Evolutionary conservation across 2,113 vertebrate genomes (phyloP).

Genomic region (Thermophis baileyi): DNA sequence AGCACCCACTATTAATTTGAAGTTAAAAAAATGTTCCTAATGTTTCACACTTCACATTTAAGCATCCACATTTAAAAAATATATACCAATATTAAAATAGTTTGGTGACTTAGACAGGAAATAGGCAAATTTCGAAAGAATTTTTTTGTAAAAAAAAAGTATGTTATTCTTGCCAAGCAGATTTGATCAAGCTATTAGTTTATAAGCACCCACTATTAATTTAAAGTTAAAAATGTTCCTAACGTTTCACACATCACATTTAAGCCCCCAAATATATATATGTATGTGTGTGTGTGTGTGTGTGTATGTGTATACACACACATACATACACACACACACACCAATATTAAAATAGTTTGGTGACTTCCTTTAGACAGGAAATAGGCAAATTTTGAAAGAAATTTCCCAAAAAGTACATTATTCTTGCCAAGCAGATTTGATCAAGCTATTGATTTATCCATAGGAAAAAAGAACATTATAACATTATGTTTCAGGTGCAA

Average conservation of each 20-base stretch:
- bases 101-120: neutral
- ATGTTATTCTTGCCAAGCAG: too few species aligned
- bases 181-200: too few species aligned
- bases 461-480: neutral
- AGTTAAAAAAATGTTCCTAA: neutral
- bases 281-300: too few species aligned
- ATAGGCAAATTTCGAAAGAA: neutral
- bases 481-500: neutral
- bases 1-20: neutral
- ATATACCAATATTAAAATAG: neutral
- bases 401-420: neutral
- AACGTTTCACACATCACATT: too few species aligned
- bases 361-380: neutral
- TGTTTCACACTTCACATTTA: neutral
- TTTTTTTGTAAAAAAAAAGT: neutral
- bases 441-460: neutral
- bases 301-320: too few species aligned
- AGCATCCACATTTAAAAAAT: neutral
- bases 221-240: too few species aligned
- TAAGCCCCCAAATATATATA: too few species aligned
- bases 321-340: too few species aligned
- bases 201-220: too few species aligned
- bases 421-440: neutral
- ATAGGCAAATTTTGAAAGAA: neutral
- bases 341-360: neutral